Percentiles rank a stretch among this genome's conserved stretches.
Conservation (phyloP, 2,888 invertebrate genomes). For the Laothoe populi region DNA sequence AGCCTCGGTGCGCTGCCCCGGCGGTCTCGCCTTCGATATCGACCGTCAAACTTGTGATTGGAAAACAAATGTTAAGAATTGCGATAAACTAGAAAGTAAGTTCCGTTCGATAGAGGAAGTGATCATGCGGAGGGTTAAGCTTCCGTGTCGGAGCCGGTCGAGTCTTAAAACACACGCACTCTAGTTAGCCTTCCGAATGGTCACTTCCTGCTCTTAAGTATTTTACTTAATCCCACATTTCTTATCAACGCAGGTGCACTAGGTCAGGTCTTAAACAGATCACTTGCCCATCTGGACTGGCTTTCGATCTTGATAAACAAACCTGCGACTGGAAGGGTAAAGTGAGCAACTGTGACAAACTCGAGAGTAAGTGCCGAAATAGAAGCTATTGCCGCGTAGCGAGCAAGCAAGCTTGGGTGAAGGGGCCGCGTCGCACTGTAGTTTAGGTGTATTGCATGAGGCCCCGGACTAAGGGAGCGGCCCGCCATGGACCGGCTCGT, state of each 20-base stretch:
- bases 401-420: conserved; percentile 82
- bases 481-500: conserved; percentile 58
- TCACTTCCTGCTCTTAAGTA: conserved; percentile 69
- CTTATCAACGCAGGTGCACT: conserved; percentile 92
- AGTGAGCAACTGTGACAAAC: conserved; percentile 97
- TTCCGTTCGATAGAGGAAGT: conserved; percentile 75
- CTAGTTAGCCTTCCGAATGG: conserved; percentile 71
- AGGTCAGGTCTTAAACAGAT: conserved; percentile 98
- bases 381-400: conserved; percentile 79
- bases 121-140: conserved; percentile 75
- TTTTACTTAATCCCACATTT: conserved; percentile 79
- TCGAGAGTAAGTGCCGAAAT: conserved; percentile 95
- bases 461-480: conserved; percentile 68
- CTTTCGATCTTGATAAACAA: conserved; percentile 99
- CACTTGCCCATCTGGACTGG: conserved; percentile 98
- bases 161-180: conserved; percentile 47
- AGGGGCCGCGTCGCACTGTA: conserved; percentile 83
- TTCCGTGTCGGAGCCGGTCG: conserved; percentile 58
- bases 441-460: conserved; percentile 80
- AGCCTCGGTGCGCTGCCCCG: conserved; percentile 95
- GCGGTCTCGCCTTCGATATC: conserved; percentile 96
- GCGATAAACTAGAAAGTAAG: conserved; percentile 97
- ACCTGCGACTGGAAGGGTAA: conserved; percentile 99
- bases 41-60: conserved; percentile 98
- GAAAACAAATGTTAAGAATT: conserved; percentile 98